Conservation (phyloP, 1,140 invertebrate species). For the Cheumatopsyche charites region DNA sequence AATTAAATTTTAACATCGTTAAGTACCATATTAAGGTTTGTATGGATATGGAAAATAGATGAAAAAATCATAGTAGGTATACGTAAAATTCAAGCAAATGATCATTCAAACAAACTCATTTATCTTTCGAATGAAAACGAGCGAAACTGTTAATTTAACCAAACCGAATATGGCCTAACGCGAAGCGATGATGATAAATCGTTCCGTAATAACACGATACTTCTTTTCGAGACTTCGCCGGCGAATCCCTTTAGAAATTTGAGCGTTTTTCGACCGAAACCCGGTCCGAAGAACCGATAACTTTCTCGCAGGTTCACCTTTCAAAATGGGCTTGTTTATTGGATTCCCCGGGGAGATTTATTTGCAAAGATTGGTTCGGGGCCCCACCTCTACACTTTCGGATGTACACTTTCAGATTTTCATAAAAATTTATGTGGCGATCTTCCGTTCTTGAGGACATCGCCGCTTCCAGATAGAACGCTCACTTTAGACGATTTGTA, state of each 20-base stretch:
- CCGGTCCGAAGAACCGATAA: not conserved
- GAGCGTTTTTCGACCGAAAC: not conserved
- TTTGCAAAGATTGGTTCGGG: not conserved
- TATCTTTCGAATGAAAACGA: not conserved
- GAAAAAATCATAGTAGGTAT: too few relatives aligned
- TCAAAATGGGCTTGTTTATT: slow-evolving; percentile 24
- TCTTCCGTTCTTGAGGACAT: too few relatives aligned
- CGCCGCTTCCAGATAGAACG: too few relatives aligned
- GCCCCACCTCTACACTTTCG: not conserved
- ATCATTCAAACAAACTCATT: too few relatives aligned
- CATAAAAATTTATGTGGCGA: too few relatives aligned
- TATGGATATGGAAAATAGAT: too few relatives aligned
- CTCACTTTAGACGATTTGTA: too few relatives aligned
- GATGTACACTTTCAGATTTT: too few relatives aligned
- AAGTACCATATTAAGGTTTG: too few relatives aligned
- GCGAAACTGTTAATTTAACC: not conserved
- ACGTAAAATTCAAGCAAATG: too few relatives aligned
- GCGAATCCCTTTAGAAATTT: slow-evolving; percentile 26
- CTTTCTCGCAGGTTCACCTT: slow-evolving; percentile 13
- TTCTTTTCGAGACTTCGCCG: slow-evolving; percentile 8
- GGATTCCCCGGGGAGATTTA: slow-evolving; percentile 10
- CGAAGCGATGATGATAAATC: slow-evolving; percentile 36
- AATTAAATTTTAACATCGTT: too few relatives aligned
- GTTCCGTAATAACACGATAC: slow-evolving; percentile 37
- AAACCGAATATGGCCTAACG: too few relatives aligned